phyloP scores from a whole-genome alignment of 2,888 invertebrate species.

The Podotricha telesiphe region DNA sequence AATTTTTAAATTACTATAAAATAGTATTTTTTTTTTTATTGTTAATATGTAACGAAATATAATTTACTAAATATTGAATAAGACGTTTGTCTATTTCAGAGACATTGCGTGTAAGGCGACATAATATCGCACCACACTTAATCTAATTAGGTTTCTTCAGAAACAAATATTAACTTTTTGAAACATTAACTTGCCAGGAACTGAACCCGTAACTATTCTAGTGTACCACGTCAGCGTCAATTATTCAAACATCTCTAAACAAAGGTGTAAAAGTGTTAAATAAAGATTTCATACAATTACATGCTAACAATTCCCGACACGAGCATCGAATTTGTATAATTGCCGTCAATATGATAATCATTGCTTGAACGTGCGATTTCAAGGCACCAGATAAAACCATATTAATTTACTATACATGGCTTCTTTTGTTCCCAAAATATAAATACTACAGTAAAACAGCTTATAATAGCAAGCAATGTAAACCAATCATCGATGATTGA shows the following conservation, averaged over 20 bases:
- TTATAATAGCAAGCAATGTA: constrained; percentile 6
- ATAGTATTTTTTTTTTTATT: too few relatives aligned
- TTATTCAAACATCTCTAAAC: constrained; percentile 12
- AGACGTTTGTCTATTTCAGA: too few relatives aligned
- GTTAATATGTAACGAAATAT: too few relatives aligned
- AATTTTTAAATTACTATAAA: too few relatives aligned
- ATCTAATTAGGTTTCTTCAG: too few relatives aligned
- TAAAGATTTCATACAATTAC: constrained; percentile 36
- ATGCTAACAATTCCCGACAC: constrained; percentile 42
- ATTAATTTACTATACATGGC: constrained; percentile 14
- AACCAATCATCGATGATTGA: neutral
- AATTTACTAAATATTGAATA: too few relatives aligned
- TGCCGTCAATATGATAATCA: constrained; percentile 46
- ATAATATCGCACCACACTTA: too few relatives aligned
- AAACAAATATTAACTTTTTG: too few relatives aligned
- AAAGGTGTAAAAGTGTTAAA: constrained; percentile 26
- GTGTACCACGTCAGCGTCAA: neutral
- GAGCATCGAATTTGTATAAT: constrained; percentile 44
- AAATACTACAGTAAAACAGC: neutral
- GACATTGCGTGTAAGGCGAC: too few relatives aligned
- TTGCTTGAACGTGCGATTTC: constrained; percentile 36
- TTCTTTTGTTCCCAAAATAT: neutral
- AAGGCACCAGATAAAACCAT: constrained; percentile 4
- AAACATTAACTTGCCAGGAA: too few relatives aligned
- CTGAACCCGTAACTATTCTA: neutral